Base-by-base conservation (phyloP, 2,888 invertebrate genomes). In the Perizoma affinitatum region DNA sequence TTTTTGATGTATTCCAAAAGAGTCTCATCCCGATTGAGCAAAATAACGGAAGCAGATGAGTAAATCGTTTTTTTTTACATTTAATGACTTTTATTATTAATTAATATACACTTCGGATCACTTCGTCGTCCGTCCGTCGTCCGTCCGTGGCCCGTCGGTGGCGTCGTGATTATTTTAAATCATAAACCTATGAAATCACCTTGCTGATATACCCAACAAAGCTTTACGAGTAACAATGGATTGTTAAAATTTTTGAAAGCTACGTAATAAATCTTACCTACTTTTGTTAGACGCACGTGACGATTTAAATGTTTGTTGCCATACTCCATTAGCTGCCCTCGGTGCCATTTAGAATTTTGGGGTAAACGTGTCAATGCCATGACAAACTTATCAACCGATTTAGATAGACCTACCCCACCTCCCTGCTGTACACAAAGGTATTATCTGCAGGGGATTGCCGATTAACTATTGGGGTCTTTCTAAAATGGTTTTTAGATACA, bases 291-390 rank as follows among this genome's bases (percentile, higher is more conserved):
- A 68, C 61, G 74, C 87, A 87, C 86, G 85, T 82, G 86, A 71
- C 78, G 63, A 71, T 71, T 71, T 70, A 76, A 78, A 73, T 72
- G 73, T 76, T 59, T 80, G 81, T 80, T 78, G 69, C 76, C 72
- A 75, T 80, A 82, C 82, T 78, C 81, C 83, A 85, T 86, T 86
- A 83, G 74, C 68, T 70, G 68, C 77, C 74, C 83, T 85, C 80
- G 49, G 68, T 73, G 66, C 63, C 70, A 78, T 75, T 79, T 72
- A 69, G 65, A 71, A 66, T 79, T 84, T 82, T 78, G 79, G 87
- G 84, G 84, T 82, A 83, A 87, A 83, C 73, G 69, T 74, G 75
- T 75, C 78, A 80, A 80, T 83, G 75, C 75, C 73, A 71, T 76
- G 69, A 69, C 64, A 59, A 68, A 72, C 64, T 63, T 63, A 58